Base-by-base conservation (phyloP, 2,797 vertebrate genomes). In the Halcyon leucocephala region DNA sequence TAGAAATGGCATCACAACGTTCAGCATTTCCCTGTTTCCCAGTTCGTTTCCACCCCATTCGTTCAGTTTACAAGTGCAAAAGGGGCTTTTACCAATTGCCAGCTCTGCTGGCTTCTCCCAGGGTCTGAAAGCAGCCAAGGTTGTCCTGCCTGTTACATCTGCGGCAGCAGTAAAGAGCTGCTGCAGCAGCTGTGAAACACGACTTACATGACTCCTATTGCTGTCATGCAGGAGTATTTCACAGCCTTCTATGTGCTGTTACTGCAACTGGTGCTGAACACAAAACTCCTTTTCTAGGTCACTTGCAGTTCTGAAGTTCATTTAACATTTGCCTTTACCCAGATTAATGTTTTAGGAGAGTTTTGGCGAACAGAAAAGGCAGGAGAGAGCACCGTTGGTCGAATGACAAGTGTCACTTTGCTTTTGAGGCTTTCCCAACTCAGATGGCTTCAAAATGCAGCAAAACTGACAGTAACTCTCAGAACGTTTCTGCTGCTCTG, bases 41-140 rank as follows among this genome's bases (percentile, higher is more conserved):
- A 20, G 46, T 77, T 91, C 33, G 2, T 61, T 91, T 74, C 76
- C 46, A 35, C 57, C 44, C 67, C 10, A 5, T 69, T 55, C 82
- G 1, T 60, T 78, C 88, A 14, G 82, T 82, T 95, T 79, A 77
- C 51, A 52, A 86, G 73, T 13, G 55, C 82, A 66, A 66, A 86
- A 89, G 95, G 54, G 73, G 88, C 62, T 92, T 79, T 82, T 92
- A 88, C 48, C 94, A 90, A 94, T 96, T 96, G 55, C 77, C 65
- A 33, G 58, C 66, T 61, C 88, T 65, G 54, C 24, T 3, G 3
- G 54, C 25, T 69, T 44, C 90, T 89, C 78, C 66, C 52, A 90
- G 70, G 91, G 71, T 16, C 62, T 58, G 86, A 74, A 84, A 51
- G 74, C 86, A 82, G 92, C 93, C 79, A 86, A 82, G 60, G 26